phyloP scores from a whole-genome alignment of 2,113 vertebrate species.

The Atrichornis clamosus region DNA sequence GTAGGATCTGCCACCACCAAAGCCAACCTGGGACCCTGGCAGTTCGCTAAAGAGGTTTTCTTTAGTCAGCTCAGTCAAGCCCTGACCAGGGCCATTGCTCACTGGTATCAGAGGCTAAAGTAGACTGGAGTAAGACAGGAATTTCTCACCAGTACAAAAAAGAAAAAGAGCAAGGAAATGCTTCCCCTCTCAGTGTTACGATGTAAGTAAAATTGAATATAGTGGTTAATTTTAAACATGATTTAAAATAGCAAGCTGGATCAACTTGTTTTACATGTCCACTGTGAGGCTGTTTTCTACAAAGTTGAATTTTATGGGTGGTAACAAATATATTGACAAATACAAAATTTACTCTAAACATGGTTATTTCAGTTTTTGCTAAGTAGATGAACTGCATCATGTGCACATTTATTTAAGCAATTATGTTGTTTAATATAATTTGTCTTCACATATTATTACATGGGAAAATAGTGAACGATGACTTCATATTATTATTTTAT shows the following conservation, averaged over 20 bases:
- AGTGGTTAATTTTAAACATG: not conserved
- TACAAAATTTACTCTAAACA: not conserved
- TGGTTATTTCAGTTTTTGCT: not conserved
- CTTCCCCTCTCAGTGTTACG: not conserved
- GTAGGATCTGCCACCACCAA: not conserved
- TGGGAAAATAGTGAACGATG: slow-evolving; percentile 38
- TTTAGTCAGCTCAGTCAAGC: not conserved
- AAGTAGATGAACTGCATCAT: not conserved
- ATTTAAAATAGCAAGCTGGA: not conserved
- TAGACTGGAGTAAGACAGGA: not conserved
- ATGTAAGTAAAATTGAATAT: not conserved
- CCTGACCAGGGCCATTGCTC: not conserved
- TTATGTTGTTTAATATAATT: slow-evolving; percentile 54
- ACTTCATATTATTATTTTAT: slow-evolving; percentile 27
- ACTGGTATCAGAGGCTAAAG: not conserved
- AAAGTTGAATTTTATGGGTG: not conserved
- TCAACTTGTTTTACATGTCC: not conserved
- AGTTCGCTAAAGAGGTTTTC: not conserved
- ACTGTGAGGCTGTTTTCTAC: not conserved
- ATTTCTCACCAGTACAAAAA: not conserved
- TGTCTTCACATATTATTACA: slow-evolving; percentile 32
- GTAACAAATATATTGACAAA: not conserved
- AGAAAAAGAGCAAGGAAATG: not conserved
- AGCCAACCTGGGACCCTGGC: not conserved
- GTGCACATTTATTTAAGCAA: slow-evolving; percentile 22